These are phyloP conservation scores for Spisula solida DNA, from an alignment of 2,888 invertebrate species.

Conservation along the genomic window DNA sequence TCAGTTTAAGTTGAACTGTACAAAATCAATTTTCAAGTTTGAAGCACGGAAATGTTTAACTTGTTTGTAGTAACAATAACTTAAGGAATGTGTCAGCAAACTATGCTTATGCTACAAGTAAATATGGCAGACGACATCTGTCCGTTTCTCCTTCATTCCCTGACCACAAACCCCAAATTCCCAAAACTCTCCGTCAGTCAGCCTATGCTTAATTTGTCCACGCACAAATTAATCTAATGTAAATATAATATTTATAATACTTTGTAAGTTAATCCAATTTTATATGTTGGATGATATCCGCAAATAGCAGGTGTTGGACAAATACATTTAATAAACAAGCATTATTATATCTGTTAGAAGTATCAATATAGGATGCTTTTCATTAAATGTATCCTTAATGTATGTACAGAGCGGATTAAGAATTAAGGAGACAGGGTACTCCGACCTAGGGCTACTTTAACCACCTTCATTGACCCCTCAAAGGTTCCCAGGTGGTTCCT, in stretches of 20 bases:
- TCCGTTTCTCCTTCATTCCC: neutral
- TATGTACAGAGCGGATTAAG: constrained; percentile 44
- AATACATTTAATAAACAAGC: constrained; percentile 56
- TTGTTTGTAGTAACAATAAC: neutral
- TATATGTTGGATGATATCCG: constrained; percentile 45
- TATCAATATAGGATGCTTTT: constrained; percentile 58
- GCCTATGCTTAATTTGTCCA: neutral
- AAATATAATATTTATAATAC: constrained; percentile 18
- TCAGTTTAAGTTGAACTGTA: too few relatives aligned
- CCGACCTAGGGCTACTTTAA: constrained; percentile 26
- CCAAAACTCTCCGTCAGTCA: neutral
- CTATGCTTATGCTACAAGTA: neutral
- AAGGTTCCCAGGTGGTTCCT: constrained; percentile 46
- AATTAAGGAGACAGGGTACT: constrained; percentile 25
- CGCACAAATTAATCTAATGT: neutral
- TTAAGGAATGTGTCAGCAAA: neutral
- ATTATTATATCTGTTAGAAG: constrained; percentile 54
- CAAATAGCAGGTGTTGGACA: constrained; percentile 58
- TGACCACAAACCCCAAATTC: neutral
- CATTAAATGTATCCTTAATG: constrained; percentile 46
- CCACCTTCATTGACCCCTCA: constrained; percentile 36
- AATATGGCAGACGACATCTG: neutral
- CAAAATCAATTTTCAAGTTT: too few relatives aligned
- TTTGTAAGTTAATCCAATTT: constrained; percentile 41
- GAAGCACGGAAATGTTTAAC: too few relatives aligned